Percentiles rank a stretch among this genome's conserved stretches.
Conservation (phyloP, 1,140 invertebrate genomes). For the Pseudoatta argentina region DNA sequence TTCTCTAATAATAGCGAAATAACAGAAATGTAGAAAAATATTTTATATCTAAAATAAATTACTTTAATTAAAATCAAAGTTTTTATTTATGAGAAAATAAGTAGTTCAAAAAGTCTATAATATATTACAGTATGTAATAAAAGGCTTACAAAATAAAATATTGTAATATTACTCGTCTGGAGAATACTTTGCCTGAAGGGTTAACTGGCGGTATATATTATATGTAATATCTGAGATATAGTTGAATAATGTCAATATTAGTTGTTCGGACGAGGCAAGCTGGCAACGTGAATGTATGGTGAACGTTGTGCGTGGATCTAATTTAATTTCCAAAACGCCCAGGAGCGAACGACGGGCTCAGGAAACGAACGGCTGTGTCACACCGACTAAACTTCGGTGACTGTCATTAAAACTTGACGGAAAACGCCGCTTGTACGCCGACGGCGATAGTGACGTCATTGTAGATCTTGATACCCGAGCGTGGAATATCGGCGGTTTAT, state of each 20-base stretch:
- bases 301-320: conserved; percentile 37
- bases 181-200: neutral
- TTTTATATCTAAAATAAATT: neutral
- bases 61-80: conserved; percentile 10
- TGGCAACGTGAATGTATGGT: conserved; percentile 26
- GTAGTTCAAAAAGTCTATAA: neutral
- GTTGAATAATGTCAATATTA: conserved; percentile 36
- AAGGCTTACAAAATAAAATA: neutral
- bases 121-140: neutral
- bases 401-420: conserved; percentile 72
- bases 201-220: neutral
- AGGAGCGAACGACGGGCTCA: conserved; percentile 28
- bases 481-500: conserved; percentile 24
- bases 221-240: neutral
- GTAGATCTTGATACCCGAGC: conserved; percentile 57
- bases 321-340: conserved; percentile 73
- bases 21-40: neutral
- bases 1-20: neutral
- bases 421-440: conserved; percentile 44
- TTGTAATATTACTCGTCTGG: neutral
- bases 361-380: conserved; percentile 56
- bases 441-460: conserved; percentile 3
- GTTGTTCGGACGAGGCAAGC: neutral
- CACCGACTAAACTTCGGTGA: conserved; percentile 60
- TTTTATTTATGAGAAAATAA: neutral